Evolutionary conservation across 2,888 invertebrate genomes (phyloP), one percentile per base, ranked within the genome.

Genomic region (Cryptus armator): DNA sequence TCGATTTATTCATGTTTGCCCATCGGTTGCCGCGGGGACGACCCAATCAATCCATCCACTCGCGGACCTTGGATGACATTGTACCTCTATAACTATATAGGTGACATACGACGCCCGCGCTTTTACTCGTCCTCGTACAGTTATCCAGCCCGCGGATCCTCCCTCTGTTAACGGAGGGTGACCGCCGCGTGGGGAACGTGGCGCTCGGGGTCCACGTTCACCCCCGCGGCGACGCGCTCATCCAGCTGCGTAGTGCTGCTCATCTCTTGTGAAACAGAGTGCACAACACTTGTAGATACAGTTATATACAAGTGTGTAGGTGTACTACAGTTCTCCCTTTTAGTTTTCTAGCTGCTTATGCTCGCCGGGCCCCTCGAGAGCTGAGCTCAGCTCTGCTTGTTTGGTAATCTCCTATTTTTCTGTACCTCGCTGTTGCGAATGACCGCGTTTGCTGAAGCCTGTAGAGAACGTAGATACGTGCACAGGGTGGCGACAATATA

Each of bases 1-100:
- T 84, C 86, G 72, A 83, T 80, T 82, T 78, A 86, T 90, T 89
- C 81, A 86, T 93, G 93, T 93, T 93, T 93, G 93, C 66, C 89
- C 89, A 89, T 88, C 87, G 89, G 93, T 93, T 93, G 93, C 92
- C 92, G 89, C 91, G 93, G 93, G 90, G 92, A 93, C 89, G 92
- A 91, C 91, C 91, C 91, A 91, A 93, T 93, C 93, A 93, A 92
- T 92, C 87, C 84, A 86, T 89, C 76, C 68, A 75, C 74, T 24
- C 37, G 46, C 64, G 67, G 66, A 43, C 59, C 62, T 24, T 56
- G 76, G n/a, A 51, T 32, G 37, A 32, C 16, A 51, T 10, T 29
- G 16, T 53, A 16, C 48, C 19, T 32, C 46, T 56, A 66, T 51
- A 48, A 32, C 43, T 68, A 48, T 70, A 46, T 66, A 32, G 37